Conservation (phyloP, 2,113 vertebrate species). For the Aphelocoma coerulescens region DNA sequence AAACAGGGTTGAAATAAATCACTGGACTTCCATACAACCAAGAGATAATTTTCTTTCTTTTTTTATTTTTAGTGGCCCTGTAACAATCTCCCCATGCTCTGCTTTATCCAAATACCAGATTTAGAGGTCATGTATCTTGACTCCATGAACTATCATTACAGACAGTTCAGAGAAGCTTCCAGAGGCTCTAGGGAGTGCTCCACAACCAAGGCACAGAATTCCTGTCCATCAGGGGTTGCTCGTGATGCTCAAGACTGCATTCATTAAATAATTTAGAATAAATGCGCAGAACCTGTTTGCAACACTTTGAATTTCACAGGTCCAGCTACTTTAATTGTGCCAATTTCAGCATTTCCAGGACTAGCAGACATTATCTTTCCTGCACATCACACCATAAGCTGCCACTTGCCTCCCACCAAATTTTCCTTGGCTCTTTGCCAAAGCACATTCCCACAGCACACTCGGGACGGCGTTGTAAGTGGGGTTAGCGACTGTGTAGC, state of each 20-base stretch:
- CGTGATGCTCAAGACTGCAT: neutral
- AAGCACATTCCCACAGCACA: constrained; percentile 22
- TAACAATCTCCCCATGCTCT: neutral
- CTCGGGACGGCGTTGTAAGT: constrained; percentile 14
- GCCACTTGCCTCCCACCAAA: neutral
- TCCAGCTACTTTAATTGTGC: neutral
- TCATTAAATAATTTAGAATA: neutral
- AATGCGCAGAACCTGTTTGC: neutral
- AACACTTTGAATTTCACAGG: neutral
- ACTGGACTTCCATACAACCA: neutral
- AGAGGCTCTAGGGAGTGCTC: neutral
- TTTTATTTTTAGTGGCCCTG: neutral
- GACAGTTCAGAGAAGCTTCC: neutral
- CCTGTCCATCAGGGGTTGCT: neutral
- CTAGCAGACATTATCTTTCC: neutral
- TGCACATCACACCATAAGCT: neutral
- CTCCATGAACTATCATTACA: neutral
- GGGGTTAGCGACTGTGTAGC: constrained; percentile 78
- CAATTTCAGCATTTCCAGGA: constrained; percentile 58
- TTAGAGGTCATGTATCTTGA: neutral
- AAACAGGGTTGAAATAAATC: neutral
- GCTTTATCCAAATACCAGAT: neutral
- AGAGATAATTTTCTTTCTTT: neutral
- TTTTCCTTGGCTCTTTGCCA: neutral
- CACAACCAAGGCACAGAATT: neutral